Conservation (phyloP, 2,888 invertebrate genomes). For the Cotesia congregata region DNA sequence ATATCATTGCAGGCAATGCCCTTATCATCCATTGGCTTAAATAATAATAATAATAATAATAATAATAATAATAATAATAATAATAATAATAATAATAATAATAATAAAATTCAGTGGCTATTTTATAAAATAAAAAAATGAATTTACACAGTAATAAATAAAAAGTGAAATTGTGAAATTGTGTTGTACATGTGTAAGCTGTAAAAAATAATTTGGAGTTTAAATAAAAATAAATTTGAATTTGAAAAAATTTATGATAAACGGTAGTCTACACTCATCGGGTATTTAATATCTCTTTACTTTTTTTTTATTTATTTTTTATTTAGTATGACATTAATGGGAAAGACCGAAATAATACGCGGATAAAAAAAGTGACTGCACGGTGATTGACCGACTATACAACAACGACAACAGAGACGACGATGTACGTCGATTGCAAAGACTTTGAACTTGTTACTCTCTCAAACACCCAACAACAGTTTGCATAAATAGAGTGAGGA, state of each 20-base stretch:
- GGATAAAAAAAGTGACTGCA: not conserved
- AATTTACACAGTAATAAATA: not conserved
- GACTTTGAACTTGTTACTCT: slow-evolving; percentile 26
- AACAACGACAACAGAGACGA: not conserved
- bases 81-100: too few species aligned
- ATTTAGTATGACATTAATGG: not conserved
- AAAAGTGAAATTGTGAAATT: not conserved
- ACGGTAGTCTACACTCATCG: not conserved
- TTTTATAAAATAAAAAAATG: too few species aligned
- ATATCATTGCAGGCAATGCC: not conserved
- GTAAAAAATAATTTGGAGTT: not conserved
- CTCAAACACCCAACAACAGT: not conserved
- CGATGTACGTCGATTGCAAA: slow-evolving; percentile 14
- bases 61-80: too few species aligned
- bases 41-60: not conserved
- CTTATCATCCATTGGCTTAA: not conserved
- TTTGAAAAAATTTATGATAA: not conserved
- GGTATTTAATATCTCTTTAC: not conserved
- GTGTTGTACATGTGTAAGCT: not conserved
- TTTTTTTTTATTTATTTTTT: not conserved
- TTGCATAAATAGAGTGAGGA: too few species aligned
- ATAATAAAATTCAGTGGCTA: not conserved
- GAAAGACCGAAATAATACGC: not conserved
- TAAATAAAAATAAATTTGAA: not conserved
- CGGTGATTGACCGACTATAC: slow-evolving; percentile 21